These are phyloP conservation scores for Mustela nigripes DNA, from an alignment of 2,113 vertebrate species.

Conservation along the genomic window DNA sequence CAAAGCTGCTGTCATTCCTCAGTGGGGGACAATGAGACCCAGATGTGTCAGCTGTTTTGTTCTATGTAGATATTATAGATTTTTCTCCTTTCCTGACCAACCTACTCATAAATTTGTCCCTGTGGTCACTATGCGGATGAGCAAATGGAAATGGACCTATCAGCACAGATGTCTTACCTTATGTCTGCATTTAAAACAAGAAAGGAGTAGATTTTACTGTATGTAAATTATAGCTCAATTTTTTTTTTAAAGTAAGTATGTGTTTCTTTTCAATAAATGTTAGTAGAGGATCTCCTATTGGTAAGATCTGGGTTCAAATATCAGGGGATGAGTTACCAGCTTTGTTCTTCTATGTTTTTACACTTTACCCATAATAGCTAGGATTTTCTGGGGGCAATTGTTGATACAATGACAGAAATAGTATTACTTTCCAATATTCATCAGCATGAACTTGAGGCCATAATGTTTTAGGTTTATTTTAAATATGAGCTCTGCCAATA, in stretches of 20 bases:
- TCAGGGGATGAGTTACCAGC: not conserved
- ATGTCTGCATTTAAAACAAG: conserved; percentile 1
- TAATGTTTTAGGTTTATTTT: not conserved
- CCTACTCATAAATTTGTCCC: not conserved
- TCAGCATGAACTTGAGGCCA: not conserved
- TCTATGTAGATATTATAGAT: not conserved
- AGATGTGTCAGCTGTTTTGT: not conserved
- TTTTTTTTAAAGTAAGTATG: not conserved
- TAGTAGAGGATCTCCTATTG: not conserved
- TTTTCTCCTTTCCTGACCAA: not conserved
- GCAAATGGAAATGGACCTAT: not conserved
- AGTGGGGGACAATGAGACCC: not conserved
- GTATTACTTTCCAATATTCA: conserved; percentile 15
- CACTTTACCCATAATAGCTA: not conserved
- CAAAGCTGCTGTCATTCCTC: not conserved
- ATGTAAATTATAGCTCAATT: not conserved
- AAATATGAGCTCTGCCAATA: not conserved
- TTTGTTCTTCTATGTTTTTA: not conserved
- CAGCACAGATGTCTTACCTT: not conserved
- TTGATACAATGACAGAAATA: not conserved
- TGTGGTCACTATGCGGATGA: not conserved
- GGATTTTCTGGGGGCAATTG: not conserved
- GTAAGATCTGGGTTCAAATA: not conserved
- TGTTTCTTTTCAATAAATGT: conserved; percentile 10
- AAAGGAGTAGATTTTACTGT: not conserved